phyloP scores from a whole-genome alignment of 2,888 invertebrate genomes.

The Melanchra persicariae region DNA sequence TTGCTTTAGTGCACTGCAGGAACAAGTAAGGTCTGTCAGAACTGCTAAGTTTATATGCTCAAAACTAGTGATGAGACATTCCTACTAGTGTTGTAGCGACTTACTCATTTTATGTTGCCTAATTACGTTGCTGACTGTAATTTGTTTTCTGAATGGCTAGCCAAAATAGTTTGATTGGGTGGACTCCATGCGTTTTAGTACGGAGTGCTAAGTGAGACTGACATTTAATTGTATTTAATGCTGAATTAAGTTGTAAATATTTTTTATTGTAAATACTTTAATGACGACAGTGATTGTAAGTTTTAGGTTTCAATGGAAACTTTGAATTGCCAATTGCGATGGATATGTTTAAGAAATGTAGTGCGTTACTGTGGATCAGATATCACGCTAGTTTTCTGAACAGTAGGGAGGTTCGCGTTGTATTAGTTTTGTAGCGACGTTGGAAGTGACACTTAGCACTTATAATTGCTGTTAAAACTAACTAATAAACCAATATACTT shows the following conservation, averaged over 20 bases:
- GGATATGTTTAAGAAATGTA: slow-evolving; percentile 65
- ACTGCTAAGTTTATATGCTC: slow-evolving; percentile 77
- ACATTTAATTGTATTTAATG: slow-evolving; percentile 71
- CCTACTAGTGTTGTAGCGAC: slow-evolving; percentile 70
- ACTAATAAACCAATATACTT: slow-evolving; percentile 79
- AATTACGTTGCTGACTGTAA: slow-evolving; percentile 67
- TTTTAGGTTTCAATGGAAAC: slow-evolving; percentile 78
- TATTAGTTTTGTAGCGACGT: slow-evolving; percentile 65
- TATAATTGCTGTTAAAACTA: slow-evolving; percentile 86
- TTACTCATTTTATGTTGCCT: slow-evolving; percentile 75
- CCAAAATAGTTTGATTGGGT: slow-evolving; percentile 70
- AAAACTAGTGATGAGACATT: slow-evolving; percentile 79
- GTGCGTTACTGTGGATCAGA: slow-evolving; percentile 49
- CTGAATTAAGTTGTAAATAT: slow-evolving; percentile 85
- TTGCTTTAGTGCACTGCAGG: slow-evolving; percentile 4
- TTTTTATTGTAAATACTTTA: slow-evolving; percentile 80
- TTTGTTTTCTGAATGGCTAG: slow-evolving; percentile 70
- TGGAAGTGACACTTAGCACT: slow-evolving; percentile 80
- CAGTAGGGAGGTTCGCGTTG: slow-evolving; percentile 37
- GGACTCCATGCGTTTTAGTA: slow-evolving; percentile 86
- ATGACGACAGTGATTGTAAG: slow-evolving; percentile 84
- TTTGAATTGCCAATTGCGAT: slow-evolving; percentile 73
- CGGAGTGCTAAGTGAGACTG: slow-evolving; percentile 70
- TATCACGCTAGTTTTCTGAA: slow-evolving; percentile 44
- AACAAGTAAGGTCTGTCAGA: slow-evolving; percentile 57